Evolutionary conservation across 2,113 vertebrate species (phyloP).

Genomic region (Cisticola juncidis): DNA sequence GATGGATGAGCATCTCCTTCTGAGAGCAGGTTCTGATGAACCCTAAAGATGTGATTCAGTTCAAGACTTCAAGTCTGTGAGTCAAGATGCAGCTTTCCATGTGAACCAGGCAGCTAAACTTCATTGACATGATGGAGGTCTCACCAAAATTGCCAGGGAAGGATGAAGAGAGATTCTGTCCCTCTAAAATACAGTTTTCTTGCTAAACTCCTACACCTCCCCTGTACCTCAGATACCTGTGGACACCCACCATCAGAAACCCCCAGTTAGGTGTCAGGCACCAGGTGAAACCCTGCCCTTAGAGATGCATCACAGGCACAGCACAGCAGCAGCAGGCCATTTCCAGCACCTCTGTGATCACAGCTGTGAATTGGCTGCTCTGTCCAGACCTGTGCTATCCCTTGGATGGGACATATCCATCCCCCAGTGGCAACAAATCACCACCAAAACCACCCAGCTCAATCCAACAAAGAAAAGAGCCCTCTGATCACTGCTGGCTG

Average conservation of each 20-base stretch:
- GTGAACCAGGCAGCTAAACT: neutral
- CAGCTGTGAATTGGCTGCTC: neutral
- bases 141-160: neutral
- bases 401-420: neutral
- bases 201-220: neutral
- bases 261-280: neutral
- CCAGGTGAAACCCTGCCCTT: neutral
- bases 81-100: neutral
- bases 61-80: neutral
- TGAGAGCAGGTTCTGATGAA: neutral
- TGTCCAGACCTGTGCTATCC: neutral
- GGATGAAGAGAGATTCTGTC: neutral
- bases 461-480: neutral
- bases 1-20: neutral
- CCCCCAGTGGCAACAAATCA: fast-evolving
- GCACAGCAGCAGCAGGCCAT: neutral
- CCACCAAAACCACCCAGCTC: neutral
- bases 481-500: neutral
- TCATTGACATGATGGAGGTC: neutral
- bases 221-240: neutral
- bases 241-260: neutral
- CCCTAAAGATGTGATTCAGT: neutral
- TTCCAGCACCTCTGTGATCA: neutral
- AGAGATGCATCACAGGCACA: neutral
- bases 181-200: neutral